Base-by-base conservation (phyloP, 2,888 invertebrate genomes). In the Tetanocera ferruginea region DNA sequence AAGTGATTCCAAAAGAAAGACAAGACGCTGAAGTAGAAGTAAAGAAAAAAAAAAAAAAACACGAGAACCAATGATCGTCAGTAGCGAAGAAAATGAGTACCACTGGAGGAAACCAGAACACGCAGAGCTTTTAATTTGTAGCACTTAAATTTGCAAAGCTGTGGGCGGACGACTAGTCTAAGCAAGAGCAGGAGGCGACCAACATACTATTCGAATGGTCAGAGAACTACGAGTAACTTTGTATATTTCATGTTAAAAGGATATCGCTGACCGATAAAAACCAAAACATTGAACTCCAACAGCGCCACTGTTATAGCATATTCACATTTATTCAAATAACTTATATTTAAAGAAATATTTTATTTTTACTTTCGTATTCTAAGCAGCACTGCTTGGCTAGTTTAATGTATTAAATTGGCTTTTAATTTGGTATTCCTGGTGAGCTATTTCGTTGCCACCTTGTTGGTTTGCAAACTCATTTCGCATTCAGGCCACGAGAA, bases 31-130 rank as follows among this genome's bases (percentile, higher is more conserved):
- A 31, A 51, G 23, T 34, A 55, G 37, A 57, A 25, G 34, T 5
- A 57, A 4, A 37, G 34, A 55, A 2, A 23, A 2, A 17, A 2
- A 17, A 57, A 6, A 34, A 52, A 52, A 25, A 28, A 28, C 1
- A 51, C 8, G 4, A 8, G 5, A 69, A 14, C 11, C 19, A 31
- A 19, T 31, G 37, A 34, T 70, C 49, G 25, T 66, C 66, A 52
- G 67, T 66, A 67, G 67, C 67, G 75, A 34, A 64, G 69, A 76
- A 76, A 69, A 67, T 57, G 57, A 55, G 55, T 67, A 43, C 19
- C 34, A 19, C 3, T 14, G 23, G 6, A 67, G 11, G 23, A 23
- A 37, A 67, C 6, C 25, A 31, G 49, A 25, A 72, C 37, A 60
- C 23, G 60, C 72, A 72, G n/a, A 37, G 60, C 43, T 57, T 60